Base-by-base conservation (phyloP, 2,888 invertebrate genomes). In the Cancer borealis region DNA sequence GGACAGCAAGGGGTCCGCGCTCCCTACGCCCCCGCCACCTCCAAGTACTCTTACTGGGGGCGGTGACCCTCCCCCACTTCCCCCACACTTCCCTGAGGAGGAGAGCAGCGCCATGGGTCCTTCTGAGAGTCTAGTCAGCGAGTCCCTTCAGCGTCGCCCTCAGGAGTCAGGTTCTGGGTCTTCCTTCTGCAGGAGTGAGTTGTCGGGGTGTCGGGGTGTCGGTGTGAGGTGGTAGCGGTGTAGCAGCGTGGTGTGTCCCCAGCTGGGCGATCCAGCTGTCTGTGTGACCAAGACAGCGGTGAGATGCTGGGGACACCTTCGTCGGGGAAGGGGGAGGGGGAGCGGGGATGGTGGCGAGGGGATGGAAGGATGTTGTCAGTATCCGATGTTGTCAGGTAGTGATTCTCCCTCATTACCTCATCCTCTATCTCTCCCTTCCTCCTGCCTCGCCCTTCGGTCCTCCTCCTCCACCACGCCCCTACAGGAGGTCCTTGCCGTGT, bases 61-160 rank as follows among this genome's bases (percentile, higher is more conserved):
- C 88, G 87, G 92, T 45, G 92, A 88, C n/a, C 92, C 87, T 26
- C 79, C 46, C 17, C 92, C 92, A 17, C 79, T 79, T 5, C 90
- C 87, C 12, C 91, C 87, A 60, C 93, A 93, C 73, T 93, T 93
- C 39, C 93, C 93, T 6, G 93, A 93, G 30, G 93, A 93, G 30
- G 93, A 91, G 14, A 93, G 45, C 54, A 93, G 93, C 54, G 93
- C 93, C 93, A 93, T 93, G 54, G 39, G 3, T 39, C 21, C 1
- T 14, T 10, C 45, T 73, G 39, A 14, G 49, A 5, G n/a, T 73
- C 39, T 66, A 47, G 17, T 60, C 30, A 54, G 8, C 21, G 10
- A 54, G 21, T 6, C 54, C 26, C 46, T 79, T n/a, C 45, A 26
- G 30, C 8, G 47, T 60, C 45, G 84, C 39, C 87, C 14, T 14